Evolutionary conservation across 64 coral and sea anemone genomes (phyloP).

Genomic region (Acropora tenuis): DNA sequence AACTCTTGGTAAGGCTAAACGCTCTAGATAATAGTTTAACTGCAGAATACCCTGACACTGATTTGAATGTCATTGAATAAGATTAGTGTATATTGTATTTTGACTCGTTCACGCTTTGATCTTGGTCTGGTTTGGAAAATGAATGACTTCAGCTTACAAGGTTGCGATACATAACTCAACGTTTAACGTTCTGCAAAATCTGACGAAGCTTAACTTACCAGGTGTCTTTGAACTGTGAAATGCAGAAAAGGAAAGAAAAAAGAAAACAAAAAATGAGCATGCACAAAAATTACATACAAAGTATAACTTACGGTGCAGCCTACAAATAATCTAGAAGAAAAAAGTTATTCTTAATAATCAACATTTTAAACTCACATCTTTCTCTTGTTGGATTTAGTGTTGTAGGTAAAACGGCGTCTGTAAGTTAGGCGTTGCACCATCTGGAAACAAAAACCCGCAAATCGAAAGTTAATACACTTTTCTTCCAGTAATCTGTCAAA

Average conservation of each 20-base stretch:
- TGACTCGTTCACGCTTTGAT: no score
- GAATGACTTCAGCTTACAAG: no score
- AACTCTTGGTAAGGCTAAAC: no score
- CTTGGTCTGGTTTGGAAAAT: no score
- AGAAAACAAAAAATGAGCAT: neutral
- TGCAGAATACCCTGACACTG: no score
- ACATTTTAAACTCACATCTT: constrained; percentile 77
- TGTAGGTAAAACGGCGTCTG: constrained; percentile 97
- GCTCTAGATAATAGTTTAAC: no score
- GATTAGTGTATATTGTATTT: no score
- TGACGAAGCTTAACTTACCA: constrained; percentile 56
- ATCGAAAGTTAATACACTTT: constrained; percentile 19
- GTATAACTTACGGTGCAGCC: no score
- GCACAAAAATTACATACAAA: neutral
- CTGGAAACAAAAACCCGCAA: constrained; percentile 64
- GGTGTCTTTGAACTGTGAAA: constrained; percentile 94
- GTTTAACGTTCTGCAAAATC: no score
- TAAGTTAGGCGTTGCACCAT: constrained; percentile 98
- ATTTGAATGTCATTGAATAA: no score
- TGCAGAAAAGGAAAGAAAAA: constrained; percentile 49
- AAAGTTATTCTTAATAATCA: no score
- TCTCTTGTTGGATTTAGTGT: constrained; percentile 95
- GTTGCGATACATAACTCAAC: no score
- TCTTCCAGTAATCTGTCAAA: neutral
- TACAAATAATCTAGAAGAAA: neutral